Conservation (phyloP, 2,113 vertebrate species). For the Centropus bengalensis region DNA sequence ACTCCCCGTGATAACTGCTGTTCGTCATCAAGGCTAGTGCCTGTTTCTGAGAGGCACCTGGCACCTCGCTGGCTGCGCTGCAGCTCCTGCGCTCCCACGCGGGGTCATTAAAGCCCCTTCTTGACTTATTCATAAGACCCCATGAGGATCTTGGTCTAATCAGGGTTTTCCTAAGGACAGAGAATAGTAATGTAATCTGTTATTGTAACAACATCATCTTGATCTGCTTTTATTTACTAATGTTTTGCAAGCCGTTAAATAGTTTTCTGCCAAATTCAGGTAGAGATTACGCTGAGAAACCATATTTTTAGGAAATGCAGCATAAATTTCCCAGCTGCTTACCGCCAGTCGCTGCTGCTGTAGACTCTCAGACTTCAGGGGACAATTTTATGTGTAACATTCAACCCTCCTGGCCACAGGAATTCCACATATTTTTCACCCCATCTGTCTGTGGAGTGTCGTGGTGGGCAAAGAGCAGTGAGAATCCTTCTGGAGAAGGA, state of each 20-base stretch:
- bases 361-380: background rate
- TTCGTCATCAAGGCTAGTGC: background rate
- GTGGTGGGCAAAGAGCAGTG: background rate
- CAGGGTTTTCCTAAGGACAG: conserved; percentile 39
- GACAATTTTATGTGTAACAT: background rate
- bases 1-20: background rate
- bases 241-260: conserved; percentile 52
- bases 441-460: background rate
- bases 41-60: background rate
- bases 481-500: background rate
- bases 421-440: background rate
- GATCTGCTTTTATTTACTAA: conserved; percentile 62
- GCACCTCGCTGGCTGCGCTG: background rate
- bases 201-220: conserved; percentile 56
- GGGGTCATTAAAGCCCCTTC: conserved; percentile 23
- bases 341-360: background rate
- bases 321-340: background rate
- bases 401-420: background rate
- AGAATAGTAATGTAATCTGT: conserved; percentile 52
- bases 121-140: conserved; percentile 57
- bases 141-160: conserved; percentile 42
- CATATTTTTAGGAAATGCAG: background rate
- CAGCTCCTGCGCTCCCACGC: background rate
- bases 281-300: conserved; percentile 24
- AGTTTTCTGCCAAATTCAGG: conserved; percentile 10